These are phyloP conservation scores for Tokudaia tokunoshimensis DNA, from an alignment of 2,797 vertebrate species.

Conservation along the genomic window DNA sequence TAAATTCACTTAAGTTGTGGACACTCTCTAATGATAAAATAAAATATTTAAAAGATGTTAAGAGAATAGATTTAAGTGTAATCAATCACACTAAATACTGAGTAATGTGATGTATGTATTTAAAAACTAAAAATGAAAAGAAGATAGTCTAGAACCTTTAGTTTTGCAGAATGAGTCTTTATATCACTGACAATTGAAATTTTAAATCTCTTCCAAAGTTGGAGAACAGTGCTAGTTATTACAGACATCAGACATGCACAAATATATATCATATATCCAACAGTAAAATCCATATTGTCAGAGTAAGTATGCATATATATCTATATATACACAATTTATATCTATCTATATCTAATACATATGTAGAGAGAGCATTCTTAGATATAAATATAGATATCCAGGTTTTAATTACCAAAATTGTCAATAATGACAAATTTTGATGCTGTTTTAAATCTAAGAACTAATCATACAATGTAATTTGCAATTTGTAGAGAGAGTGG, in stretches of 20 bases:
- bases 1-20: not conserved
- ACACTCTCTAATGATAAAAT: not conserved
- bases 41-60: not conserved
- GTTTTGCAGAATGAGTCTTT: not conserved
- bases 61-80: not conserved
- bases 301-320: not conserved
- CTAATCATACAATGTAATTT: not conserved
- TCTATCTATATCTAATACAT: not conserved
- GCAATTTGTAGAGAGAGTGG: not conserved
- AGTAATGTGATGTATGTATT: not conserved
- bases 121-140: constrained; percentile 24
- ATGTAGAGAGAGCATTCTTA: not conserved
- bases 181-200: not conserved
- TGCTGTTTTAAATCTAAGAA: not conserved
- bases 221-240: not conserved
- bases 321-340: not conserved
- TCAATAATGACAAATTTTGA: not conserved
- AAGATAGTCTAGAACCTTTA: not conserved
- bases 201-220: not conserved
- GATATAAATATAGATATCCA: not conserved
- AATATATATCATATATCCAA: not conserved
- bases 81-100: not conserved
- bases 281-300: not conserved
- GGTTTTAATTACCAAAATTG: not conserved
- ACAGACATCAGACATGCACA: not conserved